Evolutionary conservation across 92 coral and sea anemone species (phyloP), one percentile per base, ranked within the genome.

Genomic region (Montipora capitata): DNA sequence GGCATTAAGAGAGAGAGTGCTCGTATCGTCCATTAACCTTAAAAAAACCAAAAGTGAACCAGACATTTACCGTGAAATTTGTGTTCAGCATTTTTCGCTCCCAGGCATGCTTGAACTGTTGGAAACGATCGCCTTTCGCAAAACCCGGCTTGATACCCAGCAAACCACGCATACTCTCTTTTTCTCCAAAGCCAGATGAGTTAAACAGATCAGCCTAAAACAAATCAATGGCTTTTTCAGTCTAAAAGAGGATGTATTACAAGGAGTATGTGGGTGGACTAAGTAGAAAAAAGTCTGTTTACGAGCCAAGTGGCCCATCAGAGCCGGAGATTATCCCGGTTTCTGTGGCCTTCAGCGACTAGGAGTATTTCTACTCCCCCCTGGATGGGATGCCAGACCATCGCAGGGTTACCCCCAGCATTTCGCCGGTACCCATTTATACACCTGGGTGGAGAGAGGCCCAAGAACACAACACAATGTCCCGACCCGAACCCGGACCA

Each of bases 71-170:
- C 85, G 85, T 66, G 20, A 81, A 35, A 20, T 51, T 41, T 40
- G 69, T 68, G 45, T 70, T n/a, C 6, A 66, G 76, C 68, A 73
- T 79, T 57, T 35, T 58, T 39, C 43, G 72, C 15, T 79, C 20
- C 78, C 81, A 83, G 10, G 56, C 84, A 1, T 82, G 57, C 27
- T 77, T 71, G 51, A 87, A 77, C 27, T 59, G 9, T 44, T 54
- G 48, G 43, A 68, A 87, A 4, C 76, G 80, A 15, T 75, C 52
- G 16, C 92, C 92, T 52, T 92, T 92, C 15, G 92, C 90, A 40
- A 92, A 81, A 5, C 90, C 65, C n/a, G 92, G 70, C 73, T 84
- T 83, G 39, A 92, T 65, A n/a, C 95, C 95, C 38, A 92, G 49
- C 54, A 92, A 68, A 10, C 95, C 95, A n/a, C 83, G 67, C 90